These are phyloP conservation scores for Syrphus vitripennis DNA, from an alignment of 2,888 invertebrate species.

Conservation along the genomic window DNA sequence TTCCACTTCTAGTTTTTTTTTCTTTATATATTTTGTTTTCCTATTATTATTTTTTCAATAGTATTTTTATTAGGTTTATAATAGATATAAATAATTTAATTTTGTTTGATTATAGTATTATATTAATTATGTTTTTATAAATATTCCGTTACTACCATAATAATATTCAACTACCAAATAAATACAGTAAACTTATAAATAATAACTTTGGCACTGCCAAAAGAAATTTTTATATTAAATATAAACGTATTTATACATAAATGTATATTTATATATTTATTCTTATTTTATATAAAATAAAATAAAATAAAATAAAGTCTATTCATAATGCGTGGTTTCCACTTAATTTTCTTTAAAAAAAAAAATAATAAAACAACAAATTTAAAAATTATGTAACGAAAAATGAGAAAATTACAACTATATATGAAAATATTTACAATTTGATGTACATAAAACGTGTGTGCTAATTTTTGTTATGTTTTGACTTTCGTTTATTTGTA, in stretches of 20 bases:
- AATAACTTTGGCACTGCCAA: slow-evolving; percentile 59
- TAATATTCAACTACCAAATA: slow-evolving; percentile 59
- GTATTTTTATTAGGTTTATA: slow-evolving; percentile 29
- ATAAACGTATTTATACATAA: background rate
- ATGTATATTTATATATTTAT: slow-evolving; percentile 8
- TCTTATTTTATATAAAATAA: slow-evolving; percentile 1
- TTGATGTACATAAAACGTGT: slow-evolving; percentile 41
- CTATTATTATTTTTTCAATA: slow-evolving; percentile 16
- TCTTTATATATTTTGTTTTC: background rate
- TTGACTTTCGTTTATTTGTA: background rate
- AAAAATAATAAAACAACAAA: slow-evolving; percentile 30
- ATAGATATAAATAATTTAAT: slow-evolving; percentile 63
- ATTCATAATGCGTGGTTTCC: slow-evolving; percentile 44
- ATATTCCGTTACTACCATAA: slow-evolving; percentile 60
- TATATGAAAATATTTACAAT: slow-evolving; percentile 50
- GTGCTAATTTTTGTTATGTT: background rate
- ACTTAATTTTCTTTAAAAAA: slow-evolving; percentile 29
- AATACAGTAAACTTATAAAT: slow-evolving; percentile 54
- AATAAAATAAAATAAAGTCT: slow-evolving; percentile 24
- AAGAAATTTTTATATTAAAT: slow-evolving; percentile 1
- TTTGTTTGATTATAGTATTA: slow-evolving; percentile 20
- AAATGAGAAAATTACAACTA: slow-evolving; percentile 20
- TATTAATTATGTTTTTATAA: slow-evolving; percentile 49
- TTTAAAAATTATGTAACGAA: slow-evolving; percentile 37
- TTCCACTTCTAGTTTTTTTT: slow-evolving; percentile 38